Evolutionary conservation across 2,888 invertebrate species (phyloP).

Genomic region (Brachyptera putata): DNA sequence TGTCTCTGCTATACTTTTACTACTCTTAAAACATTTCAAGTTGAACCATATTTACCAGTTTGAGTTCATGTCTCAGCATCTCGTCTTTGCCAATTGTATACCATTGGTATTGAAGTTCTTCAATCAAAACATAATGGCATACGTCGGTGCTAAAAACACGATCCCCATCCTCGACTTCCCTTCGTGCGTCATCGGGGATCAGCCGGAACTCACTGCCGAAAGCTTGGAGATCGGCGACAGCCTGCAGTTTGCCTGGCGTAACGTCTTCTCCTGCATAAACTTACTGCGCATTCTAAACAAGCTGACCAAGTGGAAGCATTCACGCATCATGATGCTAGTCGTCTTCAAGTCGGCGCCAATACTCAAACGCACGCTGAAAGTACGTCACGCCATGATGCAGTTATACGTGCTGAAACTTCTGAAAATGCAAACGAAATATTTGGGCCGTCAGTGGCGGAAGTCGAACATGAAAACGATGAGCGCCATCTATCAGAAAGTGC

Average conservation of each 20-base stretch:
- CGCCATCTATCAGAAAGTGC: slow-evolving; percentile 95
- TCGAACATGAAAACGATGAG: slow-evolving; percentile 99
- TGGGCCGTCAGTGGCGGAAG: slow-evolving; percentile 98
- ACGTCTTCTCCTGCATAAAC: slow-evolving; percentile 97
- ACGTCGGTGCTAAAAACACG: slow-evolving; percentile 90
- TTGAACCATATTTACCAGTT: slow-evolving; percentile 97
- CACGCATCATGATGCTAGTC: slow-evolving; percentile 98
- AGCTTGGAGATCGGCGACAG: slow-evolving; percentile 81
- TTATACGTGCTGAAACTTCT: slow-evolving; percentile 94
- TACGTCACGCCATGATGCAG: slow-evolving; percentile 94
- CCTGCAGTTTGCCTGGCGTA: slow-evolving; percentile 92
- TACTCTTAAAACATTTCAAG: slow-evolving; percentile 95
- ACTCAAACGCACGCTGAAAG: slow-evolving; percentile 91
- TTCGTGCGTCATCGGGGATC: slow-evolving; percentile 91
- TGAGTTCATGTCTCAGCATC: slow-evolving; percentile 97
- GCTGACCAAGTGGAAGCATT: slow-evolving; percentile 99
- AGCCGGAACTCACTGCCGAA: slow-evolving; percentile 88
- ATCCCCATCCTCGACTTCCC: slow-evolving; percentile 95
- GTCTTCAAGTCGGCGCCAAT: slow-evolving; percentile 99
- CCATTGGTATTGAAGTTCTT: slow-evolving; percentile 97
- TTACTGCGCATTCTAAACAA: slow-evolving; percentile 94
- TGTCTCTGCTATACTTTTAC: slow-evolving; percentile 80
- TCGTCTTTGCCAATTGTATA: slow-evolving; percentile 97
- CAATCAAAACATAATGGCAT: slow-evolving; percentile 94
- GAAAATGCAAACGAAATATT: slow-evolving; percentile 99